A percentile compares a stretch with the other conserved stretches of the same genome.
Conservation (phyloP, 2,888 invertebrate genomes). For the Sycophila texana region DNA sequence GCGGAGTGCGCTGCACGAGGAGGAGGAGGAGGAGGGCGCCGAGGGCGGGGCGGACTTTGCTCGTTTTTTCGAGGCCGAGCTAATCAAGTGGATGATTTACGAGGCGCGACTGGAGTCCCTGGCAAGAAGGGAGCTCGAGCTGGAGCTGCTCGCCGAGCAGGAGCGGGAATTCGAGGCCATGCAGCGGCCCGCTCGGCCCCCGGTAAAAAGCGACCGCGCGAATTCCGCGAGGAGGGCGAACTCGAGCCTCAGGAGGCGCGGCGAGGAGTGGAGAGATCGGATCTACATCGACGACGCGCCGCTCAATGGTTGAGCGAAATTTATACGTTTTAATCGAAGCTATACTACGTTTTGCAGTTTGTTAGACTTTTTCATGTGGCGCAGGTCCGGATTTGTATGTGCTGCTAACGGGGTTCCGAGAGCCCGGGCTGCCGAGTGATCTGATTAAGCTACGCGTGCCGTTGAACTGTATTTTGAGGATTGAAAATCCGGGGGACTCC, state of each 20-base stretch:
- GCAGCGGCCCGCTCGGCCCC: not conserved
- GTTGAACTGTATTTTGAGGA: constrained; percentile 63
- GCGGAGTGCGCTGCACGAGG: not conserved
- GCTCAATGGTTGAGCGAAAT: constrained; percentile 62
- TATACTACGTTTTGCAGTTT: too few species aligned
- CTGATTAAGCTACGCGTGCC: constrained; percentile 65
- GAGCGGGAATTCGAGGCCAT: constrained; percentile 60
- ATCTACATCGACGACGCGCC: constrained; percentile 78
- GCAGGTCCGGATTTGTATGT: constrained; percentile 78
- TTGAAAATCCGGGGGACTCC: constrained; percentile 57
- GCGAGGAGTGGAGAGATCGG: constrained; percentile 79
- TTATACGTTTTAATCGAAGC: not conserved
- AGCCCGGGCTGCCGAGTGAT: constrained; percentile 63
- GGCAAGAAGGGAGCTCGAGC: constrained; percentile 57
- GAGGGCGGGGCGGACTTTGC: constrained; percentile 58
- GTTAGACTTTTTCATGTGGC: not conserved
- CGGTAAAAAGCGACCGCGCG: not conserved
- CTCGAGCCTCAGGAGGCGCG: constrained; percentile 76
- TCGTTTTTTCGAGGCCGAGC: constrained; percentile 64
- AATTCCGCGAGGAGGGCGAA: constrained; percentile 75
- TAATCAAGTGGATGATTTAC: constrained; percentile 68
- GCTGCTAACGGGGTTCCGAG: constrained; percentile 77
- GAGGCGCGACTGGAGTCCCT: constrained; percentile 63
- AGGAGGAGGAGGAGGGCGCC: constrained; percentile 17
- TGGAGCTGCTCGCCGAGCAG: constrained; percentile 59